Evolutionary conservation across 2,113 vertebrate species (phyloP).

Genomic region (Syrrhaptes paradoxus): DNA sequence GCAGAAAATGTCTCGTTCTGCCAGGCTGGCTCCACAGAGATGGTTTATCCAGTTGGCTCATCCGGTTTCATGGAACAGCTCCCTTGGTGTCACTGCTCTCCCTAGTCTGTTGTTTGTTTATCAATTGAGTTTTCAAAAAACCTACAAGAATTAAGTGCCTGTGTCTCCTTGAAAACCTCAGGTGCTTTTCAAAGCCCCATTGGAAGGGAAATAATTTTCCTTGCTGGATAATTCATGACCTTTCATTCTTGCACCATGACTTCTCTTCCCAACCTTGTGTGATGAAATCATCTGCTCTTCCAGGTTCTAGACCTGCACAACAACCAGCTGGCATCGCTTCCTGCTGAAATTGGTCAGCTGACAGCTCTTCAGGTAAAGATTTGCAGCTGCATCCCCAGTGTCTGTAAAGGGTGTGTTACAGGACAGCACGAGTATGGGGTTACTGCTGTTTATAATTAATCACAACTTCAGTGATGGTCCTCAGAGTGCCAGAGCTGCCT

Average conservation of each 20-base stretch:
- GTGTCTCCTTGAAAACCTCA: not conserved
- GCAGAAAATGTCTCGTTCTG: not conserved
- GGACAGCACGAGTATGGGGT: not conserved
- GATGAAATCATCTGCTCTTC: not conserved
- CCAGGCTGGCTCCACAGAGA: not conserved
- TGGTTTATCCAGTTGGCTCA: not conserved
- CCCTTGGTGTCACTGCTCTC: not conserved
- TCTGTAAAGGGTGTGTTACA: not conserved
- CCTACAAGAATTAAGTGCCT: not conserved
- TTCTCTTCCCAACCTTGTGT: not conserved
- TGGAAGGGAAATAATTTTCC: not conserved
- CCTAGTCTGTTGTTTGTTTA: not conserved
- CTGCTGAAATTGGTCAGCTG: slow-evolving; percentile 87
- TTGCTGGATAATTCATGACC: not conserved
- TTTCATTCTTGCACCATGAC: not conserved
- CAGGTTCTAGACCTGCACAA: slow-evolving; percentile 94
- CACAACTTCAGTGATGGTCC: not conserved
- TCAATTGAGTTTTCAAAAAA: not conserved
- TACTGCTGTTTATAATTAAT: not conserved
- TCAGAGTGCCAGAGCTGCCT: not conserved
- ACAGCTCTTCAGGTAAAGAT: slow-evolving; percentile 79
- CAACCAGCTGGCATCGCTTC: slow-evolving; percentile 87
- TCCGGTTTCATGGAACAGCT: not conserved
- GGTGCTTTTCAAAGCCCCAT: not conserved
- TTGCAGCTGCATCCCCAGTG: not conserved